Conservation (phyloP, 2,888 invertebrate genomes). For the Dolichopus griseipennis region DNA sequence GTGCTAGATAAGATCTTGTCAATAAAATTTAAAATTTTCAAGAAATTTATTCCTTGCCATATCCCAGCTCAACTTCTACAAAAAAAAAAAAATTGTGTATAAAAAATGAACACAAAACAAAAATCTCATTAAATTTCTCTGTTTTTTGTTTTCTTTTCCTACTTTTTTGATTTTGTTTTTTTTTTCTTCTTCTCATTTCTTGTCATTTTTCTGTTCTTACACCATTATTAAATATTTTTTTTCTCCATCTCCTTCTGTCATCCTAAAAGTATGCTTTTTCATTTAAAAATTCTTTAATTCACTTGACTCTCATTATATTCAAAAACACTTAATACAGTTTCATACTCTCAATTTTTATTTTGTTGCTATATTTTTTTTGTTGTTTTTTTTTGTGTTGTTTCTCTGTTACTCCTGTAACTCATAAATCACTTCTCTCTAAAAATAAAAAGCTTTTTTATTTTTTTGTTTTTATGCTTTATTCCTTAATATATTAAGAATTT, state of each 20-base stretch:
- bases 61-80: background rate
- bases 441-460: too few species aligned
- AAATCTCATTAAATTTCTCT: background rate
- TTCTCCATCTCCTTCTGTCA: too few species aligned
- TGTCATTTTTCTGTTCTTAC: too few species aligned
- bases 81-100: background rate
- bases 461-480: background rate
- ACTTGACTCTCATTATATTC: background rate
- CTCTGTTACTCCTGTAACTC: background rate
- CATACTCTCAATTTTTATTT: background rate
- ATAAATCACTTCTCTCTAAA: background rate
- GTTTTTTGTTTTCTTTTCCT: background rate
- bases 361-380: background rate
- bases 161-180: background rate
- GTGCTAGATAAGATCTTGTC: constrained; percentile 6
- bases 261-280: too few species aligned
- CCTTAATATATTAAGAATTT: too few species aligned
- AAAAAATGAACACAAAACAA: background rate
- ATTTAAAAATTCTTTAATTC: background rate
- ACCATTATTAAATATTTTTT: too few species aligned
- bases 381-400: background rate
- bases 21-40: constrained; percentile 2
- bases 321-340: background rate
- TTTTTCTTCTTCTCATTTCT: too few species aligned
- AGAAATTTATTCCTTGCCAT: background rate